Conservation (phyloP, 2,113 vertebrate genomes). For the Catagonus wagneri region DNA sequence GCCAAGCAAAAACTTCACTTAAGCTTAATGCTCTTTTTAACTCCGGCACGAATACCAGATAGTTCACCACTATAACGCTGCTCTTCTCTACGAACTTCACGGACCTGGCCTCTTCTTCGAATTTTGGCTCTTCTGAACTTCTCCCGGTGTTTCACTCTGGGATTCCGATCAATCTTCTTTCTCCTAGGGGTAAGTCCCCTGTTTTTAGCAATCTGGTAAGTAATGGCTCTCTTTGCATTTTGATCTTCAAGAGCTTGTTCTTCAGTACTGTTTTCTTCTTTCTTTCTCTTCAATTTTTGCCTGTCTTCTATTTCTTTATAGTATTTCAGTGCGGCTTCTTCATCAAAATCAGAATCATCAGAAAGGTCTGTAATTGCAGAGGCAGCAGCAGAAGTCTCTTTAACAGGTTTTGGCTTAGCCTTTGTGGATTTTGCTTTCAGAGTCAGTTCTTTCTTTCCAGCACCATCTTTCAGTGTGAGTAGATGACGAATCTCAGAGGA, state of each 20-base stretch:
- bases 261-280: slow-evolving; percentile 1
- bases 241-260: slow-evolving; percentile 70
- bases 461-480: slow-evolving; percentile 77
- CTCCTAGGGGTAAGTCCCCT: slow-evolving; percentile 96
- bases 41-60: slow-evolving; percentile 96
- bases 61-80: slow-evolving; percentile 92
- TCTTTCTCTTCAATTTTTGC: slow-evolving; percentile 86
- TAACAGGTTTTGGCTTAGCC: slow-evolving; percentile 53
- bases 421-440: slow-evolving; percentile 77
- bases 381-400: neutral
- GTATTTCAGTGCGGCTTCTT: slow-evolving; percentile 90
- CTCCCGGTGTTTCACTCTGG: slow-evolving; percentile 96
- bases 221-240: slow-evolving; percentile 86
- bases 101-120: slow-evolving; percentile 96
- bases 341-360: slow-evolving; percentile 85
- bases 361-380: fast-evolving
- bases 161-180: slow-evolving; percentile 98
- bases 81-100: slow-evolving; percentile 92
- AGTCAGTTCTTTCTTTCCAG: slow-evolving; percentile 36
- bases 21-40: slow-evolving; percentile 97
- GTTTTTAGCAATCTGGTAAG: slow-evolving; percentile 90
- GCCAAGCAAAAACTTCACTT: slow-evolving; percentile 84
- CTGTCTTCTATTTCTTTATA: slow-evolving; percentile 86
- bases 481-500: slow-evolving; percentile 90
- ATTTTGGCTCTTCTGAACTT: slow-evolving; percentile 96